Percentiles rank a stretch among this genome's conserved stretches.
phyloP scores from a whole-genome alignment of 2,888 invertebrate species.

The Pheosia gnoma region DNA sequence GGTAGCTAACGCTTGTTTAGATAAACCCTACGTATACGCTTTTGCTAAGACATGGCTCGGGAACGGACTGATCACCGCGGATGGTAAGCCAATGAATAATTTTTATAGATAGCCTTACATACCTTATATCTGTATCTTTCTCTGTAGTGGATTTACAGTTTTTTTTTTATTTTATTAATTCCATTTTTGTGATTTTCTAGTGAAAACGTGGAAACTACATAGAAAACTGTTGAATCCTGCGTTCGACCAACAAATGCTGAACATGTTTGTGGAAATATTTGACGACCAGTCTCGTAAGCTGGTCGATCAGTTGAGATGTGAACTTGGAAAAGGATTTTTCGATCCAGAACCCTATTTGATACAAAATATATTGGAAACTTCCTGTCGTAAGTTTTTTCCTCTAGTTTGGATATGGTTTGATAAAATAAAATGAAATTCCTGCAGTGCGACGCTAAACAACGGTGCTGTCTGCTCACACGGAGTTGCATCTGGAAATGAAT shows the following conservation, averaged over 20 bases:
- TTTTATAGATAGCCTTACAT: no score
- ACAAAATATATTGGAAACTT: neutral
- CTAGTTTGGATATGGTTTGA: no score
- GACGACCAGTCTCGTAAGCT: conserved; percentile 8
- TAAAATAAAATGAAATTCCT: no score
- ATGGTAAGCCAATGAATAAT: conserved; percentile 9
- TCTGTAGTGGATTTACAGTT: no score
- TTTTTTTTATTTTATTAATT: no score
- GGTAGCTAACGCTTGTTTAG: conserved; percentile 13
- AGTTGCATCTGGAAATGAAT: no score
- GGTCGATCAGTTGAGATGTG: conserved; percentile 1
- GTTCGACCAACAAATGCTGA: conserved; percentile 8
- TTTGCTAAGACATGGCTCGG: conserved; percentile 20
- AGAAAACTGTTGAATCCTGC: conserved; percentile 12
- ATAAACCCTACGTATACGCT: conserved; percentile 16
- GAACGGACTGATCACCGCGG: conserved; percentile 16
- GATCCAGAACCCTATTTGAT: conserved; percentile 9
- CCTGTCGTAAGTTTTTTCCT: neutral
- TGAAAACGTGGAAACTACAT: conserved; percentile 7
- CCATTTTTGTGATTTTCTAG: neutral
- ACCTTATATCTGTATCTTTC: neutral
- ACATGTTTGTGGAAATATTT: conserved; percentile 5
- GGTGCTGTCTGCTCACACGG: no score
- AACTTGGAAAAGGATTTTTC: conserved; percentile 10
- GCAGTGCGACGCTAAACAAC: no score